Evolutionary conservation across 1,140 invertebrate species (phyloP).

Genomic region (Augochlora pura): DNA sequence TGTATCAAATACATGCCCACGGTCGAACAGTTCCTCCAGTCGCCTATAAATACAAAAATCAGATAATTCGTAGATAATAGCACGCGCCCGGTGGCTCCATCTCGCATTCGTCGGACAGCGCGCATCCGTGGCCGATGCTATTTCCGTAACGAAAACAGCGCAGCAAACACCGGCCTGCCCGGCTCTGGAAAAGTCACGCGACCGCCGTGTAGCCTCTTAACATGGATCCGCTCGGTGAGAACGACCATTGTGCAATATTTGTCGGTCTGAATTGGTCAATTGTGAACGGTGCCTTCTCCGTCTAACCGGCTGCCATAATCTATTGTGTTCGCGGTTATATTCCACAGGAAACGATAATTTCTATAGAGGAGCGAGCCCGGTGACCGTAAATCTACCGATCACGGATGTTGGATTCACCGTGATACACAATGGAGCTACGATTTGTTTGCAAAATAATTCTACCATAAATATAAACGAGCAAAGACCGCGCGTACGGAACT

Average conservation of each 20-base stretch:
- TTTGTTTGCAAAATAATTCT: not conserved
- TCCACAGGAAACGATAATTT: not conserved
- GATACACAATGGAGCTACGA: not conserved
- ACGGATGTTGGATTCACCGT: not conserved
- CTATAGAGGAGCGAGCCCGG: not conserved
- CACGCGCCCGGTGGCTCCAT: too few species aligned
- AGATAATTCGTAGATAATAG: too few species aligned
- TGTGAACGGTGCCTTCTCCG: not conserved
- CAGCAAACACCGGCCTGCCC: too few species aligned
- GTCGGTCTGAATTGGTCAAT: not conserved
- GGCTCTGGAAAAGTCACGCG: too few species aligned
- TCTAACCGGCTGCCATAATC: not conserved
- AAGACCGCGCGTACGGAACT: too few species aligned
- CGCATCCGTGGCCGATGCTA: too few species aligned
- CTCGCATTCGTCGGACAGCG: too few species aligned
- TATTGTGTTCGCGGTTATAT: constrained; percentile 1
- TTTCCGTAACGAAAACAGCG: too few species aligned
- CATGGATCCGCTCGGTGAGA: not conserved
- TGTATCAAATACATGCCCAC: too few species aligned
- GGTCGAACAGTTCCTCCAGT: too few species aligned
- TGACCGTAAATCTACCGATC: not conserved
- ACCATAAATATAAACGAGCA: not conserved
- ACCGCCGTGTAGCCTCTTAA: not conserved
- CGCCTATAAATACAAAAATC: too few species aligned
- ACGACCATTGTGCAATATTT: not conserved